A percentile compares a stretch with the other conserved stretches of the same genome.
These are phyloP conservation scores for Apotomis capreana DNA, from an alignment of 2,888 invertebrate species.

Conservation along the genomic window DNA sequence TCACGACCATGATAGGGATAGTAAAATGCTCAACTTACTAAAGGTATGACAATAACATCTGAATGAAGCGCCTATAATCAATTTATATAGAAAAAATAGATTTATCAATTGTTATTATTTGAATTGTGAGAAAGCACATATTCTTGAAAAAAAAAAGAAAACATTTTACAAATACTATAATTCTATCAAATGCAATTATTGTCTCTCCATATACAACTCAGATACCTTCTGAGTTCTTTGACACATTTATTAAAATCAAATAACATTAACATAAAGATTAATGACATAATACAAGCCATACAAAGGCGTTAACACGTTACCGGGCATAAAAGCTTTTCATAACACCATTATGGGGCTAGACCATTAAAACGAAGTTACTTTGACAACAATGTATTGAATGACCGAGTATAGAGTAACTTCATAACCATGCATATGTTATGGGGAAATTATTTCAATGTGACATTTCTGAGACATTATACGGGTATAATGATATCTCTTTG, in stretches of 20 bases:
- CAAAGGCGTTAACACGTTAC: constrained; percentile 33
- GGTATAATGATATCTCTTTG: constrained; percentile 33
- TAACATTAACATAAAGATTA: constrained; percentile 36
- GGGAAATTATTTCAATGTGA: constrained; percentile 32
- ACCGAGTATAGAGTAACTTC: constrained; percentile 30
- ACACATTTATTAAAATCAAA: constrained; percentile 18
- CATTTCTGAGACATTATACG: constrained; percentile 27
- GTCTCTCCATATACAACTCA: too few relatives aligned
- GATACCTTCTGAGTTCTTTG: not conserved
- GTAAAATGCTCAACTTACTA: too few relatives aligned
- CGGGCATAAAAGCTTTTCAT: constrained; percentile 24
- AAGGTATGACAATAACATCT: too few relatives aligned
- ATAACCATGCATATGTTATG: constrained; percentile 32
- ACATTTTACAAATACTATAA: too few relatives aligned
- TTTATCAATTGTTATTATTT: too few relatives aligned
- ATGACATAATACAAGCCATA: constrained; percentile 33
- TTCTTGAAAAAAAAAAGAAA: too few relatives aligned
- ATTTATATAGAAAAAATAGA: too few relatives aligned
- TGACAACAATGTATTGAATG: constrained; percentile 41
- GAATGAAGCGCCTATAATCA: too few relatives aligned
- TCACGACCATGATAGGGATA: too few relatives aligned
- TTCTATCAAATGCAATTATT: too few relatives aligned
- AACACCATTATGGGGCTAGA: constrained; percentile 5
- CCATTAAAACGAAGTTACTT: constrained; percentile 25
- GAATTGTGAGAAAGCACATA: too few relatives aligned